These are phyloP conservation scores for Dichetophora obliterata DNA, from an alignment of 2,888 invertebrate genomes.

Conservation along the genomic window DNA sequence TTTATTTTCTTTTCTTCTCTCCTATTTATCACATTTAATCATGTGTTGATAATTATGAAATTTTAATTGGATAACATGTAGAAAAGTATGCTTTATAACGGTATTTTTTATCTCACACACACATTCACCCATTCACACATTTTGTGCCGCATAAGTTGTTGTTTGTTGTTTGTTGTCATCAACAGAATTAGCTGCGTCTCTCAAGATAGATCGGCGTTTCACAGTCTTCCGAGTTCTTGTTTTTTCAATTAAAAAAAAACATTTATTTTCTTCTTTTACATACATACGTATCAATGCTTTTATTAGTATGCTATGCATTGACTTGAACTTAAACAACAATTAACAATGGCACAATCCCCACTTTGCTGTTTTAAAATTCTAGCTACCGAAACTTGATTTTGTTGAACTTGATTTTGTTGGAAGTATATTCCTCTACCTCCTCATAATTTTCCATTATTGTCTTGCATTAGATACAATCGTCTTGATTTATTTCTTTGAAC, in stretches of 20 bases:
- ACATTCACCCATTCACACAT: not conserved
- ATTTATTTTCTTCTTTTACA: too few relatives aligned
- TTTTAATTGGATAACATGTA: slow-evolving; percentile 13
- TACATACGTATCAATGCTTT: not conserved
- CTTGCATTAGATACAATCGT: slow-evolving; percentile 11
- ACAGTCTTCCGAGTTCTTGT: not conserved
- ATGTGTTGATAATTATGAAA: slow-evolving; percentile 6
- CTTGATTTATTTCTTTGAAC: slow-evolving; percentile 1
- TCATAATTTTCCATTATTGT: not conserved
- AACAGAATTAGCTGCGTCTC: too few relatives aligned
- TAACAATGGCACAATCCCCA: too few relatives aligned
- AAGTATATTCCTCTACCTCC: too few relatives aligned
- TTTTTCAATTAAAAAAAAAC: not conserved
- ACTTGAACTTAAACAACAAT: not conserved
- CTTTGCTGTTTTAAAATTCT: too few relatives aligned
- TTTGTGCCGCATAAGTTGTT: not conserved
- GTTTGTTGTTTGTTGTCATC: too few relatives aligned
- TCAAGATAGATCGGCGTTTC: not conserved
- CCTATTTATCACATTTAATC: not conserved
- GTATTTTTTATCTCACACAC: not conserved
- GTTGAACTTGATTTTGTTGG: not conserved
- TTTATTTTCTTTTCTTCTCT: too few relatives aligned
- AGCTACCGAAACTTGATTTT: not conserved
- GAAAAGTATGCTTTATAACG: not conserved
- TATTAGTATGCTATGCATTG: not conserved